phyloP scores from a whole-genome alignment of 2,113 vertebrate species.

The Elgaria multicarinata region DNA sequence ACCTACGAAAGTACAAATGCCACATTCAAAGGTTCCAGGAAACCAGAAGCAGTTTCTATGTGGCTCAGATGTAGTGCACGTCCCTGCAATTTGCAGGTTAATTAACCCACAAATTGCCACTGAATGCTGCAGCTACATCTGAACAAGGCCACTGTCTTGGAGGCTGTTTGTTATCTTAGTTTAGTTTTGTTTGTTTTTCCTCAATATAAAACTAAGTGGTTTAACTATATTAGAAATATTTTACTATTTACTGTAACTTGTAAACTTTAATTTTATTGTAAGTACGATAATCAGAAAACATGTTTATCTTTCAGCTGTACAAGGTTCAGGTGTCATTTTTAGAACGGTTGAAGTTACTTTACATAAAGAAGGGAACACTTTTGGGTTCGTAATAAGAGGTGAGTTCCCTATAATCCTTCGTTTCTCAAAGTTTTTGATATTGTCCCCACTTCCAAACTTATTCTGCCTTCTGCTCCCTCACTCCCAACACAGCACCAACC shows the following conservation, averaged over 20 bases:
- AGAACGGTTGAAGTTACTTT: slow-evolving; percentile 96
- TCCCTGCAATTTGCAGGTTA: too few species aligned
- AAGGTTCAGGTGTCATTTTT: slow-evolving; percentile 94
- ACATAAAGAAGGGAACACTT: slow-evolving; percentile 98
- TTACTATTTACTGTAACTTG: neutral
- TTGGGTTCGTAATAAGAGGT: slow-evolving; percentile 98
- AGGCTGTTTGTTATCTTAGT: slow-evolving; percentile 2
- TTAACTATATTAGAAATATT: neutral
- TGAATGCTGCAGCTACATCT: too few species aligned
- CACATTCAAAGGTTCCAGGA: too few species aligned
- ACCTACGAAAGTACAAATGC: too few species aligned
- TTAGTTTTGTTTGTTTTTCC: neutral
- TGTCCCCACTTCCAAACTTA: neutral
- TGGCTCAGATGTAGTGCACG: too few species aligned
- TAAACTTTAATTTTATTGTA: neutral
- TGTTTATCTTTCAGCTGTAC: slow-evolving; percentile 80
- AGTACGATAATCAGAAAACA: neutral
- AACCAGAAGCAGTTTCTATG: too few species aligned
- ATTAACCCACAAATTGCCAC: too few species aligned
- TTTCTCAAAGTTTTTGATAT: neutral
- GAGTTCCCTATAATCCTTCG: slow-evolving; percentile 43
- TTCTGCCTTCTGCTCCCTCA: neutral
- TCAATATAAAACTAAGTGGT: neutral
- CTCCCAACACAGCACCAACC: neutral
- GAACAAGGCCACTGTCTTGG: neutral